A percentile compares a stretch with the other conserved stretches of the same genome.
Evolutionary conservation across 2,888 invertebrate species (phyloP).

Genomic region (Cosmia pyralina): DNA sequence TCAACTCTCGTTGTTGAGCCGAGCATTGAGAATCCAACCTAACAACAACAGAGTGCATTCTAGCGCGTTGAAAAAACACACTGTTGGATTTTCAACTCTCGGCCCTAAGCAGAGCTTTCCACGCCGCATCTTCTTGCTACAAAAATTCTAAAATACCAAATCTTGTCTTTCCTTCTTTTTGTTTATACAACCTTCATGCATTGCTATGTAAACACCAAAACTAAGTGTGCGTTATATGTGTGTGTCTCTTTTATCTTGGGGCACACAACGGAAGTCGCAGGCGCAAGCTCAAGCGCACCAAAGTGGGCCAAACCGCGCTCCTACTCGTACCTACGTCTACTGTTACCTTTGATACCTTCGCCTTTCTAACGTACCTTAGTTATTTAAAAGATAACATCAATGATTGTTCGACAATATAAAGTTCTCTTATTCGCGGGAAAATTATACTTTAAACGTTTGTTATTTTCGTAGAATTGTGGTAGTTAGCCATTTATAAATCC

Average conservation of each 20-base stretch:
- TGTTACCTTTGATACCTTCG: constrained; percentile 81
- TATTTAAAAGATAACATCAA: constrained; percentile 67
- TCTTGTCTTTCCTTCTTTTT: constrained; percentile 24
- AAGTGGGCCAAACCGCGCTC: constrained; percentile 80
- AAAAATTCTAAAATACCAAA: constrained; percentile 20
- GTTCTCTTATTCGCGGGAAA: constrained; percentile 24
- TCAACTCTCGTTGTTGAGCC: too few species aligned
- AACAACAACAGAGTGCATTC: too few species aligned
- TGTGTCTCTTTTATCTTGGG: constrained; percentile 55
- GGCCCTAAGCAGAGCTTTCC: background rate
- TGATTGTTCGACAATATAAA: constrained; percentile 60
- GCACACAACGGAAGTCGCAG: constrained; percentile 75
- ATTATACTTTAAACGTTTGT: constrained; percentile 22
- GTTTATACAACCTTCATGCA: constrained; percentile 28
- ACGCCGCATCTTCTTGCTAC: constrained; percentile 15
- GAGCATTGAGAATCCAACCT: too few species aligned
- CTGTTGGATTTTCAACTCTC: too few species aligned
- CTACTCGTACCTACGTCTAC: constrained; percentile 72
- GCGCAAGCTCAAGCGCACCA: constrained; percentile 67
- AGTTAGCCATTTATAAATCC: constrained; percentile 21
- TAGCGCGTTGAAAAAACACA: too few species aligned
- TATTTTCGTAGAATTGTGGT: constrained; percentile 14
- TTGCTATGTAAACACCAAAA: constrained; percentile 38
- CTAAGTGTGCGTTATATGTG: constrained; percentile 35
- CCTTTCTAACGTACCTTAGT: constrained; percentile 77